These are phyloP conservation scores for Serrognathus titanus DNA, from an alignment of 2,888 invertebrate species.

Conservation along the genomic window DNA sequence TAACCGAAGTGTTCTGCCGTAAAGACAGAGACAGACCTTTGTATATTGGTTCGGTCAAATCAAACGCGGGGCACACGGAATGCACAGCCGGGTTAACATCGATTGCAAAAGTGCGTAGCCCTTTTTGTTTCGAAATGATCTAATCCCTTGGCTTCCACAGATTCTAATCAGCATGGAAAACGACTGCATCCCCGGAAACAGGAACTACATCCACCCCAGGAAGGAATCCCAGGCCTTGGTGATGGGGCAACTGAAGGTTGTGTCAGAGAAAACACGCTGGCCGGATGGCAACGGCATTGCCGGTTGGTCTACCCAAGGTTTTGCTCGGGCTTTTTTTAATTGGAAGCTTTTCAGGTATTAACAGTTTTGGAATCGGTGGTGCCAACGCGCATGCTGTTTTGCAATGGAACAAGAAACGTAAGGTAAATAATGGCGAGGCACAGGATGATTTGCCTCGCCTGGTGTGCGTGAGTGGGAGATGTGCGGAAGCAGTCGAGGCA, in stretches of 20 bases:
- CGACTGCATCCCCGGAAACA: slow-evolving; percentile 78
- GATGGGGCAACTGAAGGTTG: slow-evolving; percentile 65
- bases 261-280: slow-evolving; percentile 69
- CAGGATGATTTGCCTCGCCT: slow-evolving; percentile 66
- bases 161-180: slow-evolving; percentile 69
- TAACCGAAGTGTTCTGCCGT: slow-evolving; percentile 72
- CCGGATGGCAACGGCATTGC: slow-evolving; percentile 63
- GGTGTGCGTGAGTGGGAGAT: slow-evolving; percentile 71
- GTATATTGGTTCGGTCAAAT: slow-evolving; percentile 86
- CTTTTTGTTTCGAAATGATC: no score
- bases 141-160: slow-evolving; percentile 40
- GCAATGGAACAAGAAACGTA: slow-evolving; percentile 57
- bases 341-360: slow-evolving; percentile 48
- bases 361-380: slow-evolving; percentile 91
- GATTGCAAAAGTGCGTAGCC: slow-evolving; percentile 64
- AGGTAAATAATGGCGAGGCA: slow-evolving; percentile 61
- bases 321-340: background rate
- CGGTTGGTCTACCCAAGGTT: slow-evolving; percentile 50
- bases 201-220: slow-evolving; percentile 60
- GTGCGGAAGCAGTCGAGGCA: slow-evolving; percentile 65
- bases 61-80: slow-evolving; percentile 92
- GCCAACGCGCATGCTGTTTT: slow-evolving; percentile 72
- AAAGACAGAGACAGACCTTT: slow-evolving; percentile 71
- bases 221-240: slow-evolving; percentile 59
- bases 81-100: slow-evolving; percentile 81